phyloP scores from a whole-genome alignment of 1,140 invertebrate species.

The Diachasma alloeum region DNA sequence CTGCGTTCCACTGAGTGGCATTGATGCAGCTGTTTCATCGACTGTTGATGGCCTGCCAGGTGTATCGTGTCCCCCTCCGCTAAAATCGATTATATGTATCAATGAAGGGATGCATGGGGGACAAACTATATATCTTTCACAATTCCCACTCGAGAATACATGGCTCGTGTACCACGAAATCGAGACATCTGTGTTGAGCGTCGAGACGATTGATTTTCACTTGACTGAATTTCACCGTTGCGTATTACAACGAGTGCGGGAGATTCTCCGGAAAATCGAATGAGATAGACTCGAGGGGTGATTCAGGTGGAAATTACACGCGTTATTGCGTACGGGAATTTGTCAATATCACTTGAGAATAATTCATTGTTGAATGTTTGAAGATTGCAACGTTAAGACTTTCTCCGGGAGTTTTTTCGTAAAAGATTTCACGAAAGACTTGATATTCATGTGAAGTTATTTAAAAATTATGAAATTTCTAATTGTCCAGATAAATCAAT shows the following conservation, averaged over 20 bases:
- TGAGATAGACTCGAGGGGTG: background rate
- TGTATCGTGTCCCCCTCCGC: conserved; percentile 66
- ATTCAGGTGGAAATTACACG: background rate
- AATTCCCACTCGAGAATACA: background rate
- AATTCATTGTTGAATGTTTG: no score
- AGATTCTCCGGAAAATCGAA: background rate
- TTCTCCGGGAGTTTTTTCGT: no score
- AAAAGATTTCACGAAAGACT: no score
- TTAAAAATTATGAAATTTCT: no score
- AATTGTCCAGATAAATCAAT: no score
- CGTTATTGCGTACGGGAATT: no score
- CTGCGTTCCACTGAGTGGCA: conserved; percentile 67
- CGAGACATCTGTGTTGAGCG: background rate
- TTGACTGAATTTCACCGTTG: background rate
- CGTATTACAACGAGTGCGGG: background rate
- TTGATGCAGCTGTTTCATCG: conserved; percentile 65
- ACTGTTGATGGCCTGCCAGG: conserved; percentile 65
- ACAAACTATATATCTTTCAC: background rate
- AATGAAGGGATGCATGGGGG: background rate
- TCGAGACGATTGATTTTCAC: background rate
- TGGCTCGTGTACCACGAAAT: background rate
- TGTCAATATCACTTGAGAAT: no score
- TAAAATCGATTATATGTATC: conserved; percentile 41
- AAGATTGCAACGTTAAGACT: no score
- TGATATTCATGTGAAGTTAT: no score